These are phyloP conservation scores for Xiphophorus birchmanni DNA, from an alignment of 2,797 vertebrate species.

Conservation along the genomic window DNA sequence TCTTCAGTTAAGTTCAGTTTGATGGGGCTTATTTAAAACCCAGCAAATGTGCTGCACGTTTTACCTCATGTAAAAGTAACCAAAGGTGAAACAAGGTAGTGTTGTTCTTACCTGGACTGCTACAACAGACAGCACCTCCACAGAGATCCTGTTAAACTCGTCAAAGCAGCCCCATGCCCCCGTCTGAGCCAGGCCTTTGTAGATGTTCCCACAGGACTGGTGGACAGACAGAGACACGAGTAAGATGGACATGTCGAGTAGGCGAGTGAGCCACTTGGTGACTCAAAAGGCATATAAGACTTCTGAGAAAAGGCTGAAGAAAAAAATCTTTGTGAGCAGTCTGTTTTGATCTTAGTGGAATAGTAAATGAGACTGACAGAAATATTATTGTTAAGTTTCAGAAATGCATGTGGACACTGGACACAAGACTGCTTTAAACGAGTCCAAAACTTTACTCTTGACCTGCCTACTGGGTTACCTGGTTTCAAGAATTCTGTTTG, in stretches of 20 bases:
- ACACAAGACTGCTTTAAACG: background rate
- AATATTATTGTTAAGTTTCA: background rate
- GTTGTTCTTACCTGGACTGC: conserved; percentile 90
- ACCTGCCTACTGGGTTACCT: background rate
- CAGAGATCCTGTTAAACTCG: conserved; percentile 96
- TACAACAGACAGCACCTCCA: conserved; percentile 96
- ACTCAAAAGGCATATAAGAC: background rate
- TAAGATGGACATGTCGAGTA: background rate
- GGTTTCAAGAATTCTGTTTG: background rate
- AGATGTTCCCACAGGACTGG: conserved; percentile 97
- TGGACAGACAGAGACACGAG: conserved; percentile 43
- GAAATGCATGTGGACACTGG: background rate
- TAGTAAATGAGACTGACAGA: background rate
- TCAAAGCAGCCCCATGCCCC: conserved; percentile 99
- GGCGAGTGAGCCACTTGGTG: background rate
- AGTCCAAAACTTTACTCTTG: background rate
- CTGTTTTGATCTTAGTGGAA: background rate
- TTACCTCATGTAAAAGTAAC: background rate
- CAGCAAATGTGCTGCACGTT: background rate
- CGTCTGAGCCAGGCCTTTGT: conserved; percentile 96
- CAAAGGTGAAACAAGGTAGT: background rate
- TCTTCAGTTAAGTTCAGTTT: background rate
- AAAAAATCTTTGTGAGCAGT: background rate
- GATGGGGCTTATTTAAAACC: background rate
- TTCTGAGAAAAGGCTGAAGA: background rate